Base-by-base conservation (phyloP, 1,140 invertebrate genomes). In the Heliconius hewitsoni region DNA sequence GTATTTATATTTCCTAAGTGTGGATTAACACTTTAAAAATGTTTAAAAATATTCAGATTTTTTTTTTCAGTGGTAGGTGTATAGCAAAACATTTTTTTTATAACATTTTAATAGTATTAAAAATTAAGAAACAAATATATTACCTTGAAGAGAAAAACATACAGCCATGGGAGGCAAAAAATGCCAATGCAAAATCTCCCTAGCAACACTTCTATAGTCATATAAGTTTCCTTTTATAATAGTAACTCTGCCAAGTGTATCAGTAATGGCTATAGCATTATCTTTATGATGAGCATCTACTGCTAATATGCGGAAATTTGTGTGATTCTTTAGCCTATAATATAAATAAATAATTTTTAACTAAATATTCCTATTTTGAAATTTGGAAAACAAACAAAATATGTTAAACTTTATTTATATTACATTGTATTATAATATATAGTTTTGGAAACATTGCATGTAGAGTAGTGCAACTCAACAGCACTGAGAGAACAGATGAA, bases 171-270 rank as follows among this genome's bases (percentile, higher is more conserved):
- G 81, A 16, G 94, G 94, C 50, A 95, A 83, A 77, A 87, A 91
- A 86, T 95, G 94, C 94, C 94, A 95, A 82, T 95, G 94, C n/a
- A 93, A 60, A 6, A 91, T 86, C 84, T 95, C 94, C 72, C 86
- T 89, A 42, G 88, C 86, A 19, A 90, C 55, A 71, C 80, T 82
- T 42, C 73, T 88, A 16, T 83, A 78, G 46, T 91, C 84, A 82
- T 84, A 92, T 13, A 94, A 85, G 75, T 92, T 87, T 13, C 91
- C 89, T 84, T 89, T 89, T 30, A 93, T 82, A 2, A 93, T 50
- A 16, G 86, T 89, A 8, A 88, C 85, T 71, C 93, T 84, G 0
- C 94, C 94, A 37, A 95, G 78, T 19, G 92, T 86, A 76, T 95
- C 94, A 19, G 89, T 89, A 27, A 90, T 86, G 4, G 87, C 92